These are phyloP conservation scores for Montipora efflorescens DNA, from an alignment of 64 coral and sea anemone species.

Conservation along the genomic window DNA sequence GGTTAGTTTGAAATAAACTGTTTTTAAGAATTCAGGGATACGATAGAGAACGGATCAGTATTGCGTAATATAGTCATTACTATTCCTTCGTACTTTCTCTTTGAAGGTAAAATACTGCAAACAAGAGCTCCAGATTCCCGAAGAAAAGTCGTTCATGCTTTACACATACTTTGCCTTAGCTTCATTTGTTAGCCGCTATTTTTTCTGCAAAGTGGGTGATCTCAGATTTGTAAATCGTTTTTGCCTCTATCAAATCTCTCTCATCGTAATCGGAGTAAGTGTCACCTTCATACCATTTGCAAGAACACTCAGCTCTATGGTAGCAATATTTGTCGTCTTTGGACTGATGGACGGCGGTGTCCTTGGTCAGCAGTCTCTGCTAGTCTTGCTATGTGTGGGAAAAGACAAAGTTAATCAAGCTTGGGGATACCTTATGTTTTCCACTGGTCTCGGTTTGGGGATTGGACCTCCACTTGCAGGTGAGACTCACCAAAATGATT, in stretches of 20 bases:
- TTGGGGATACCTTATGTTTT: constrained; percentile 29
- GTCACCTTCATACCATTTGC: constrained; percentile 25
- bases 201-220: constrained; percentile 53
- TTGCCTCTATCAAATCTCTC: constrained; percentile 28
- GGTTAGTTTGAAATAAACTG: too few species aligned
- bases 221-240: constrained; percentile 39
- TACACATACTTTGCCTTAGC: constrained; percentile 46
- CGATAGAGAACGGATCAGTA: too few species aligned
- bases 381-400: constrained; percentile 11
- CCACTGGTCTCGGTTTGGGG: neutral
- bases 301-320: constrained; percentile 9
- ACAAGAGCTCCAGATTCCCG: constrained; percentile 13
- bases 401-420: constrained; percentile 40
- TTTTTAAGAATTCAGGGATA: too few species aligned
- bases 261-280: constrained; percentile 19
- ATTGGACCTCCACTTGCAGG: constrained; percentile 65
- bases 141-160: constrained; percentile 5
- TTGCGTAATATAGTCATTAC: neutral
- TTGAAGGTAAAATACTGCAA: constrained; percentile 39
- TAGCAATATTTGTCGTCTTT: constrained; percentile 17
- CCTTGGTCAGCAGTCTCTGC: constrained; percentile 3
- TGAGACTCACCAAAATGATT: neutral
- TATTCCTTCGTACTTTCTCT: neutral
- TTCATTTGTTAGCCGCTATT: constrained; percentile 32
- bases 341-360: constrained; percentile 62